phyloP scores from a whole-genome alignment of 2,888 invertebrate species.

The Apomyelois bistriatella region DNA sequence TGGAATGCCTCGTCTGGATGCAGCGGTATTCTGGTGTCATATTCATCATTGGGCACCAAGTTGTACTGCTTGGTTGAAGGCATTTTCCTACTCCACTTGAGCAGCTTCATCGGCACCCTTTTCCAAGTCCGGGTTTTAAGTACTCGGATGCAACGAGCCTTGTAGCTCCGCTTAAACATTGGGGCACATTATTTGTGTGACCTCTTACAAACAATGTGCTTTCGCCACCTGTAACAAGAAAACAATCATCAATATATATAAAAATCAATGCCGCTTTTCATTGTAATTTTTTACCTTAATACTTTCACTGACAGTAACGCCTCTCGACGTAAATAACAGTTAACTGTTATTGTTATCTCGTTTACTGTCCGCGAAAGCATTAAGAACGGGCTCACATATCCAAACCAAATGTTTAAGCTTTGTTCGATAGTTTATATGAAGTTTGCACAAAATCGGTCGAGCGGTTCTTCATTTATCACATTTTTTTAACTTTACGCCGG shows the following conservation, averaged over 20 bases:
- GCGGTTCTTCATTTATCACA: too few relatives aligned
- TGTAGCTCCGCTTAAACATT: conserved; percentile 64
- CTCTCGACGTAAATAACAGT: too few relatives aligned
- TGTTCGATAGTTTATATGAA: too few relatives aligned
- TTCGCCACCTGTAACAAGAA: conserved; percentile 4
- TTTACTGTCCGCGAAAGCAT: too few relatives aligned
- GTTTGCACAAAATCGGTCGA: too few relatives aligned
- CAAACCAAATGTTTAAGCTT: too few relatives aligned
- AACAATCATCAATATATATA: not conserved
- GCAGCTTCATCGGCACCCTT: conserved; percentile 63
- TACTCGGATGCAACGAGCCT: conserved; percentile 60
- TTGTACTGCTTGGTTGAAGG: conserved; percentile 94
- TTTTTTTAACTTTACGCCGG: too few relatives aligned
- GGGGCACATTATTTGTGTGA: conserved; percentile 36
- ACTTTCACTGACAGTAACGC: too few relatives aligned
- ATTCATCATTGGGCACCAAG: conserved; percentile 97
- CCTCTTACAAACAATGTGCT: conserved; percentile 17
- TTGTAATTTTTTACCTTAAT: too few relatives aligned
- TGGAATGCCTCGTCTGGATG: conserved; percentile 98
- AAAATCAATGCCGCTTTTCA: too few relatives aligned
- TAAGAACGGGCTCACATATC: too few relatives aligned
- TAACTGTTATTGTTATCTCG: too few relatives aligned
- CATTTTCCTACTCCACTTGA: conserved; percentile 83
- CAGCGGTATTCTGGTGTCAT: conserved; percentile 96
- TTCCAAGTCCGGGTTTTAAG: conserved; percentile 60